A percentile compares a stretch with the other conserved stretches of the same genome.
Evolutionary conservation across 2,888 invertebrate species (phyloP).

Genomic region (Xestoiulus laeticollis): DNA sequence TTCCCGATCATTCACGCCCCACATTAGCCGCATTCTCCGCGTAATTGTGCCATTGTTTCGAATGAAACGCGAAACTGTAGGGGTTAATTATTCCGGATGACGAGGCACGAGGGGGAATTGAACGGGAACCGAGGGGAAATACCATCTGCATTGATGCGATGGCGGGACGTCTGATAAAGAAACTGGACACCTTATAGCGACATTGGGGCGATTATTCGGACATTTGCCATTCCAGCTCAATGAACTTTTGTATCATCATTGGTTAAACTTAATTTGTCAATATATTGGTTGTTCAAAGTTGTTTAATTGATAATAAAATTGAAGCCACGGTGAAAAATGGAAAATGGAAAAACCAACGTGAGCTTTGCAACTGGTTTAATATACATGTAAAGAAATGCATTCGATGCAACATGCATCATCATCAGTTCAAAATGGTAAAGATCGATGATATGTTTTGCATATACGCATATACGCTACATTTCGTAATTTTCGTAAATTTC

Average conservation of each 20-base stretch:
- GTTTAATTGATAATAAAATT: too few relatives aligned
- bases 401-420: too few relatives aligned
- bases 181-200: background rate
- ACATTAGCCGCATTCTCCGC: background rate
- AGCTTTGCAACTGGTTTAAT: too few relatives aligned
- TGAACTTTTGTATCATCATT: background rate
- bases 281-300: too few relatives aligned
- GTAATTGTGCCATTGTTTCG: slow-evolving; percentile 29
- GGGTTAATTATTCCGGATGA: slow-evolving; percentile 37
- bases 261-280: background rate
- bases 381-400: too few relatives aligned
- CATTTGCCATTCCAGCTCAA: background rate
- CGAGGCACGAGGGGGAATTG: background rate
- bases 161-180: background rate
- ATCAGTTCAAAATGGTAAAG: too few relatives aligned
- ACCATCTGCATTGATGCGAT: background rate
- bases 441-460: too few relatives aligned
- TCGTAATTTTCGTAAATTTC: too few relatives aligned
- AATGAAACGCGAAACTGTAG: slow-evolving; percentile 29
- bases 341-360: too few relatives aligned
- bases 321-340: too few relatives aligned
- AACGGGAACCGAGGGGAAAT: background rate
- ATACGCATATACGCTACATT: too few relatives aligned
- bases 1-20: slow-evolving; percentile 23
- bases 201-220: background rate